Evolutionary conservation across 2,797 vertebrate species (phyloP), one percentile per base, ranked within the genome.

Genomic region (Schizopygopsis malacanthus): DNA sequence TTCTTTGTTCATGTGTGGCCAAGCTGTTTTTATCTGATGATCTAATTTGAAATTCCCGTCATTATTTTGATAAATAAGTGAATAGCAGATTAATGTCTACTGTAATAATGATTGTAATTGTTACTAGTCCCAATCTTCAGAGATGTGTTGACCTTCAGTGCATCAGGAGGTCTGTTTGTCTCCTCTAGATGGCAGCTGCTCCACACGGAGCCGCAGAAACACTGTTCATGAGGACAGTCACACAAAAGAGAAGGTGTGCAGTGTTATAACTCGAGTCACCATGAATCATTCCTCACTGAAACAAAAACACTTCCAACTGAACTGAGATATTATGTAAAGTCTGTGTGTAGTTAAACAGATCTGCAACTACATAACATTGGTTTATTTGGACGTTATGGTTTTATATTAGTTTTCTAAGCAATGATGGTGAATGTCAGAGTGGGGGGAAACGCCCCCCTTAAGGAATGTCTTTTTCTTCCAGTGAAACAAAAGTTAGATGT

Each of bases 131-230:
- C 25, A 33, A 7, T 59, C 22, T 47, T 28, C 0, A 47, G 4
- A 45, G 18, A n/a, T 25, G 6, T 8, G 3, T 72, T 72, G 71
- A 33, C 18, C 33, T 7, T 39, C 16, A 12, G 45, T 54, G 16
- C 18, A 28, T 18, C 72, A 37, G 47, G 20, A 37, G 47, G 20
- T 78, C 10, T 56, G 33, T 56, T 59, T n/a, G 20, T 59, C 75
- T 41, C 76, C 76, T 78, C 37, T 78, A 78, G 76, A 78, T 78
- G 76, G 76, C 76, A 43, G n/a, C 76, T 78, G 37, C 59, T 41
- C 22, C 76, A n/a, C 76, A 59, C 20, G 4, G 11, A 37, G 47
- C 28, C 0, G 11, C 16, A 54, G 28, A 37, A 25, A 45, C 28
- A 25, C 28, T 1, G 70, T 72, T 72, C 8, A 9, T 72, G n/a